A percentile compares a stretch with the other conserved stretches of the same genome.
Conservation (phyloP, 2,888 invertebrate genomes). For the Diogma glabrata region DNA sequence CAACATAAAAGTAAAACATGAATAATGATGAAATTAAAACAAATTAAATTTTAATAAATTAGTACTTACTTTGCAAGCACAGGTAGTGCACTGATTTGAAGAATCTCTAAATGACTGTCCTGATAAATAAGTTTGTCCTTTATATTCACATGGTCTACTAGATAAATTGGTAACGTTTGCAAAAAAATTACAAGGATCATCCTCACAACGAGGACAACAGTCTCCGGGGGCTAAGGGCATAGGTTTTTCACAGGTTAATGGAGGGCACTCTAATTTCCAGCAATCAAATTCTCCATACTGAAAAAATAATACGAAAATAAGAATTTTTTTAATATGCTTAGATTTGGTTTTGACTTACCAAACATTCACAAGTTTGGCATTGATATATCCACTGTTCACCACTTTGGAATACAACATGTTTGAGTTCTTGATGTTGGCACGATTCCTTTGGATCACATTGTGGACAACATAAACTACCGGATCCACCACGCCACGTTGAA, state of each 20-base stretch:
- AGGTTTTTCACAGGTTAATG: conserved; percentile 49
- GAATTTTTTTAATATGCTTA: background rate
- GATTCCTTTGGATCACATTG: conserved; percentile 63
- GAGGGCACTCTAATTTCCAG: conserved; percentile 76
- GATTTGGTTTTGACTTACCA: conserved; percentile 43
- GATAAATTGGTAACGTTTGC: conserved; percentile 14
- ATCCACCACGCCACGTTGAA: conserved; percentile 23
- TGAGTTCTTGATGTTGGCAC: conserved; percentile 70
- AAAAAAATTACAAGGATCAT: conserved; percentile 41
- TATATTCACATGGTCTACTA: conserved; percentile 47
- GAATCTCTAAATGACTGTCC: conserved; percentile 47
- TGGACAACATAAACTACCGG: conserved; percentile 59
- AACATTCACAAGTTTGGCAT: conserved; percentile 85
- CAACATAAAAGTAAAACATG: background rate
- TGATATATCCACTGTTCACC: conserved; percentile 84
- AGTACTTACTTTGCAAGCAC: conserved; percentile 58
- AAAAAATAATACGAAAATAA: conserved; percentile 18
- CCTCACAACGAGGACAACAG: conserved; percentile 60
- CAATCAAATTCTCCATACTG: conserved; percentile 80
- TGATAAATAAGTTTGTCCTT: conserved; percentile 46
- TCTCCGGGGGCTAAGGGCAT: conserved; percentile 47
- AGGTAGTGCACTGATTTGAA: conserved; percentile 55
- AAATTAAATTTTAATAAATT: background rate
- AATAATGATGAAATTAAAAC: background rate
- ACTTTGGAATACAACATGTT: conserved; percentile 61